Evolutionary conservation across 2,113 vertebrate species (phyloP), one percentile per base, ranked within the genome.

Genomic region (Rhinopithecus roxellana): DNA sequence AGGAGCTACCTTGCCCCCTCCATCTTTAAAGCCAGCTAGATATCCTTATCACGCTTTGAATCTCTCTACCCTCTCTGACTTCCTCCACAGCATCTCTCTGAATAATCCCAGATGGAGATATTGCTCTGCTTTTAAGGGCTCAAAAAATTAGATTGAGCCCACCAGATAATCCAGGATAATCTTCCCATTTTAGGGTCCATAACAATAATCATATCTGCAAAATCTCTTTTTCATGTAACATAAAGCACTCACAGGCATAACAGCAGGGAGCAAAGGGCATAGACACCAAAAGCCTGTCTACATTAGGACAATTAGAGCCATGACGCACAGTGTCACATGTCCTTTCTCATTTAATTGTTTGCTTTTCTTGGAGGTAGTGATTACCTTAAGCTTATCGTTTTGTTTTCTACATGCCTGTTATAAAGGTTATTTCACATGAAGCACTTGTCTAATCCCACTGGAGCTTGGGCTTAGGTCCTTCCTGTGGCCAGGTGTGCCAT

Each of bases 111-210:
- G 40, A 5, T 67, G 86, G 61, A 67, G 95, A 88, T 52, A 92
- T 40, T 18, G 59, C 87, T 94, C 79, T 97, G 91, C 61, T 90
- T 75, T 90, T 70, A 59, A 40, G 55, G 90, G 80, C 82, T 93
- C 86, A 90, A 74, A 93, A 14, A 89, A 93, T 91, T 79, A 86
- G 61, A 55, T 1, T 30, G 80, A 35, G 35, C 27, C 75, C 43
- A 77, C 67, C 57, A 23, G 10, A 30, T 82, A 94, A 94, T 75
- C 95, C 78, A 55, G 89, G 83, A 64, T 78, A 50, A 89, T 61
- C 89, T 74, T 74, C 74, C 93, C 72, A n/a, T 81, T 69, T 79
- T 89, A 88, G 67, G 72, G 32, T 12, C 82, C 86, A 75, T 80
- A 70, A 57, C 0, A 23, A 52, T 50, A 27, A 89, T 38, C 30